Evolutionary conservation across 2,113 vertebrate genomes (phyloP), one percentile per base, ranked within the genome.

Genomic region (Dascyllus trimaculatus): DNA sequence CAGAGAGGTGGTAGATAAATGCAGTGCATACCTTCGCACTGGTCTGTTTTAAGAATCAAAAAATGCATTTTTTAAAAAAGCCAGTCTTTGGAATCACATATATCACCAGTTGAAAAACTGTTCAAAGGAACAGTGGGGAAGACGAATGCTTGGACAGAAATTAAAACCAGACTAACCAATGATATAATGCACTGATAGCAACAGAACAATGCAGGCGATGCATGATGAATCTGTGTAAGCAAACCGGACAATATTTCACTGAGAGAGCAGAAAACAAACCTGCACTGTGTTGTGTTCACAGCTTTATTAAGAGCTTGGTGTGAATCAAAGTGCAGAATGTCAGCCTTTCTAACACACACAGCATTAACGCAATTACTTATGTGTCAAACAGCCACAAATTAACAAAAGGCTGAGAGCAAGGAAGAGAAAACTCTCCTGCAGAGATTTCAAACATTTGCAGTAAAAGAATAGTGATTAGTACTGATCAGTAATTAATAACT

Each of bases 291-390:
- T 58, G 56, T 26, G 56, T 24, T 69, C 32, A 26, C 52, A 32
- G 22, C 66, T 43, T 25, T 57, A 8, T 56, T 52, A 26, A 21
- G 19, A 69, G 24, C 38, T 54, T 26, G n/a, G 52, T 53, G 43
- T 57, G 18, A 69, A 69, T 21, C 48, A 51, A 51, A 51, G 48
- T n/a, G 48, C 48, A 51, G 19, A 21, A 21, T 51, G 48, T 19
- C 48, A 51, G 48, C 48, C 48, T 51, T 19, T 21, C 10, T 51
- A 48, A 51, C 48, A 21, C 46, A 49, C 48, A 51, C 48, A 51
- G 48, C 48, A 51, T n/a, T 15, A 51, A 21, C 48, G 17, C 48
- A 21, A 51, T 51, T 51, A 51, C 48, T 48, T 18, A 1, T 4
- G 46, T 48, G 19, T 51, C 48, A 51, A 51, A 51, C 19, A 21